phyloP scores from a whole-genome alignment of 2,888 invertebrate species.

The Amphipoea lucens region DNA sequence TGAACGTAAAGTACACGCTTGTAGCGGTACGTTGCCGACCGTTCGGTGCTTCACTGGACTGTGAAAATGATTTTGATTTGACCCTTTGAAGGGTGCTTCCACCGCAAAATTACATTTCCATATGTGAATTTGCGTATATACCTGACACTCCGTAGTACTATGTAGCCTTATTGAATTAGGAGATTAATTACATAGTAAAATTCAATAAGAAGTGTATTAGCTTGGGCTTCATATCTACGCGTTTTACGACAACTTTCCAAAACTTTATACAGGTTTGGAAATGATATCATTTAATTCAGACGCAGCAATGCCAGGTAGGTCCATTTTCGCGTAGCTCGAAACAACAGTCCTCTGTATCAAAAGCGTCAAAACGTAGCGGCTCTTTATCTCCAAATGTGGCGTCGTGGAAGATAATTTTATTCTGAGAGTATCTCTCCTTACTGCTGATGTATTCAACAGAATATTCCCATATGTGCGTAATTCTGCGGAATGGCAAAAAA shows the following conservation, averaged over 20 bases:
- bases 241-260: background rate
- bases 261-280: background rate
- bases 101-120: constrained; percentile 90
- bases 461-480: constrained; percentile 91
- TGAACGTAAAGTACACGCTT: constrained; percentile 30
- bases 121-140: constrained; percentile 82
- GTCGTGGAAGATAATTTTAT: constrained; percentile 89
- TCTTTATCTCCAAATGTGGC: constrained; percentile 88
- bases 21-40: constrained; percentile 68
- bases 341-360: constrained; percentile 69
- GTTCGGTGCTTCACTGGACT: constrained; percentile 86
- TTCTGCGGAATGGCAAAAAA: constrained; percentile 91
- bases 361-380: constrained; percentile 78
- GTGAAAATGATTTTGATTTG: constrained; percentile 91
- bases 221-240: background rate
- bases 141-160: constrained; percentile 76
- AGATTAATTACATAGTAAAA: constrained; percentile 42
- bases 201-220: constrained; percentile 1
- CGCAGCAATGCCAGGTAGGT: constrained; percentile 18
- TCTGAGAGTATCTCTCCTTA: constrained; percentile 89
- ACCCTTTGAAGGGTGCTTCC: constrained; percentile 88
- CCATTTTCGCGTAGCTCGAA: constrained; percentile 40
- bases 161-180: constrained; percentile 70
- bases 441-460: constrained; percentile 90
- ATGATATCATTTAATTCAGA: constrained; percentile 19